Evolutionary conservation across 2,113 vertebrate genomes (phyloP).

Genomic region (Oophaga pumilio): DNA sequence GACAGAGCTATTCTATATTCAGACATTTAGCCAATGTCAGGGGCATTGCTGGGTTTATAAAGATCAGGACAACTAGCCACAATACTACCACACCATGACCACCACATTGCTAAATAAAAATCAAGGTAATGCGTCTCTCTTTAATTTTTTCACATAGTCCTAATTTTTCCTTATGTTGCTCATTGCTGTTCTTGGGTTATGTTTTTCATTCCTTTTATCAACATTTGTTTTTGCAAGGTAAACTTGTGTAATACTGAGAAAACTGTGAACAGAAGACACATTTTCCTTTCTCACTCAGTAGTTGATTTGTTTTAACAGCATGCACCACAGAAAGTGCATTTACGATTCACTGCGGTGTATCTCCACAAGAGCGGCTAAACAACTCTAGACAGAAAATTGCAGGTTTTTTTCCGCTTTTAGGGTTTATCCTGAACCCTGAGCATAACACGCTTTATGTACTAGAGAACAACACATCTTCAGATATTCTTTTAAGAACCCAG

Average conservation of each 20-base stretch:
- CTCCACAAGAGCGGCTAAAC: not conserved
- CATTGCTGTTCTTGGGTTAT: not conserved
- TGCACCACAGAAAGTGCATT: not conserved
- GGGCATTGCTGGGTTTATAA: no score
- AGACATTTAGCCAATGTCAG: no score
- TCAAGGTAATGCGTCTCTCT: no score
- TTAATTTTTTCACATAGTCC: not conserved
- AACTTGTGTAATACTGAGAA: not conserved
- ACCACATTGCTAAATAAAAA: no score
- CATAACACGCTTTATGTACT: not conserved
- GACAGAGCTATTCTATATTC: no score
- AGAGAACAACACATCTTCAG: not conserved
- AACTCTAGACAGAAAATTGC: not conserved
- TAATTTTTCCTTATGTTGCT: not conserved
- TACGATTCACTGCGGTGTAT: not conserved
- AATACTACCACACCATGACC: no score
- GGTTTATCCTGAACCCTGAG: not conserved
- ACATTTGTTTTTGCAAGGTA: not conserved
- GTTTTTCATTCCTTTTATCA: not conserved
- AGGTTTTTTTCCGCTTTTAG: not conserved
- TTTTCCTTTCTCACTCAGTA: not conserved
- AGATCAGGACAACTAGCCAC: no score
- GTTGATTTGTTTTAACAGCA: conserved; percentile 12
- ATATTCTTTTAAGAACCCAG: not conserved
- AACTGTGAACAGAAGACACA: not conserved